Evolutionary conservation across 2,797 vertebrate species (phyloP), one percentile per base, ranked within the genome.

Genomic region (Enteromius thamalakanensis): DNA sequence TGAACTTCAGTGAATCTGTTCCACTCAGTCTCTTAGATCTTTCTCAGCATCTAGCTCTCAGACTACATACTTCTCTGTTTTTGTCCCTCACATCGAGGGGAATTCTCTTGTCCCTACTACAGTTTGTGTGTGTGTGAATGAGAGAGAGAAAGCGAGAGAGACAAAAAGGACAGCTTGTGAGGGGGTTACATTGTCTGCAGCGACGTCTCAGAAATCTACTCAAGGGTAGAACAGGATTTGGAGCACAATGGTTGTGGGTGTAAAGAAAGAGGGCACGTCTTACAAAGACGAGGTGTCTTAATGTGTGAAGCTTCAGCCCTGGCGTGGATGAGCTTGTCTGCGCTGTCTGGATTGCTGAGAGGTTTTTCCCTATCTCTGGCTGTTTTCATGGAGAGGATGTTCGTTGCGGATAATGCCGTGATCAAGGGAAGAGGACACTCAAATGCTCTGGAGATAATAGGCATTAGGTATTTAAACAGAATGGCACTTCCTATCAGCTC

Each of bases 91-190:
- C 53, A 75, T 62, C 12, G 1, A 62, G 26, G 6, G 60, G 5
- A 62, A 62, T 92, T 91, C 90, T 92, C 90, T 90, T 92, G 92
- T 91, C 93, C 90, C 90, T 91, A 92, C 90, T 91, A 23, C n/a
- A 74, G 42, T 71, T 53, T 76, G 10, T 75, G 37, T 45, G 34
- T 85, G 26, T 53, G 26, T 58, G 53, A 60, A 12, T 55, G 69
- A 53, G 75, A 79, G 69, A 71, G 64, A 53, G 82, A 47, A 45
- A 88, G 89, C 88, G 90, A 86, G 88, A 85, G 90, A 91, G 91
- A 94, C 91, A 94, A 94, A 94, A 92, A 93, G 88, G 92, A 95
- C 92, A 94, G 94, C 93, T 93, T 94, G 93, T 94, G 92, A 94
- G 93, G 94, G 94, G 93, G 93, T 82, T 94, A 93, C 92, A 94